Evolutionary conservation across 53 echinoderm and acorn worm species (phyloP).

Genomic region (Echinometra lucunter): DNA sequence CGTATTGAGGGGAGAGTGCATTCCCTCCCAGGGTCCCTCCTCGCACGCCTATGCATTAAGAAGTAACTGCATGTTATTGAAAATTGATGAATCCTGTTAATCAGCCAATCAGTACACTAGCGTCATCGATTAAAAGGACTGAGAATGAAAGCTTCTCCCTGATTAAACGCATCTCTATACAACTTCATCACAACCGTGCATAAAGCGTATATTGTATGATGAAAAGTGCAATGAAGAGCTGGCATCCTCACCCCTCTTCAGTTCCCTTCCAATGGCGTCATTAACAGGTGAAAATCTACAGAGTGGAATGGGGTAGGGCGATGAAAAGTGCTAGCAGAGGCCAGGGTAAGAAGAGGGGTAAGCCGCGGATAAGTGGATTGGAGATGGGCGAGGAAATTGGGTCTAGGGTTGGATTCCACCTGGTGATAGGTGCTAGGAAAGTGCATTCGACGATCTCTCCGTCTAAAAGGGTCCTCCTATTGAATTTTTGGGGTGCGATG

Average conservation of each 20-base stretch:
- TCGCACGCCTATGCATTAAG: no score
- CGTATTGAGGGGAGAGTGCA: no score
- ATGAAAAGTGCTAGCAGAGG: constrained; percentile 17
- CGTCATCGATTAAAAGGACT: neutral
- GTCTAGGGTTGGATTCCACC: constrained; percentile 13
- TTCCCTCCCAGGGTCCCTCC: no score
- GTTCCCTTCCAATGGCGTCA: constrained; percentile 24
- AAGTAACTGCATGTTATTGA: neutral
- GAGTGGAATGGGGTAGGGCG: constrained; percentile 12
- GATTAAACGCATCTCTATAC: neutral
- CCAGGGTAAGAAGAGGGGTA: constrained; percentile 7
- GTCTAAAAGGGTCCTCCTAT: neutral
- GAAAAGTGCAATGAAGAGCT: neutral
- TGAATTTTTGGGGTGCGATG: neutral
- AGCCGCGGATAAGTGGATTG: constrained; percentile 54
- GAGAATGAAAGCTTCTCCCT: neutral
- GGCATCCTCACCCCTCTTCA: neutral
- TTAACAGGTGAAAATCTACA: constrained; percentile 52
- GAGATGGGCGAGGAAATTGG: constrained; percentile 38
- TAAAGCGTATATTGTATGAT: neutral
- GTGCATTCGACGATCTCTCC: constrained; percentile 29
- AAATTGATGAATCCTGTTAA: neutral
- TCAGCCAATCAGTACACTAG: neutral
- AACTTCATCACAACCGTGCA: neutral
- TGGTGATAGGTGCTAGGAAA: constrained; percentile 55